Evolutionary conservation across 1,140 invertebrate genomes (phyloP).

Genomic region (Plodia interpunctella): DNA sequence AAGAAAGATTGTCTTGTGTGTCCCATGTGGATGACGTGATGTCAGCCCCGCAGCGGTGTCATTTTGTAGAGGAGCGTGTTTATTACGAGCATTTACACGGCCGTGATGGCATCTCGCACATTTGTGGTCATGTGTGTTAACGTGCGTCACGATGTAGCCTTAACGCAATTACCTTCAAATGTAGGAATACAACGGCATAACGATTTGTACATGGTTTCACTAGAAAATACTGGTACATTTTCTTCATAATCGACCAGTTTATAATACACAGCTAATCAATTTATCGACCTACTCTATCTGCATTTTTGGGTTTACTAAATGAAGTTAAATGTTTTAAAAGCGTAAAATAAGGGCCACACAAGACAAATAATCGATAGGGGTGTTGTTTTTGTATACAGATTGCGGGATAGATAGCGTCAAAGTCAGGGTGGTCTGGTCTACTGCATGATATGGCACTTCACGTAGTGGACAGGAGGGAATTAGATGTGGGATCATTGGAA

Average conservation of each 20-base stretch:
- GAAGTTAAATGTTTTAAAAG: background rate
- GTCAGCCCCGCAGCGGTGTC: conserved; percentile 29
- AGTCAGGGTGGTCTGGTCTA: conserved; percentile 1
- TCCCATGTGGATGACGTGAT: conserved; percentile 9
- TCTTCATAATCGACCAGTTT: too few relatives aligned
- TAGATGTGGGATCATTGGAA: too few relatives aligned
- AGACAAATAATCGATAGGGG: conserved; percentile 6
- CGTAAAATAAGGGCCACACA: conserved; percentile 6
- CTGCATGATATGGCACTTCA: background rate
- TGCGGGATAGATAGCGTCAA: background rate
- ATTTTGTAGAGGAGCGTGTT: conserved; percentile 38
- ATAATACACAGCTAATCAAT: too few relatives aligned
- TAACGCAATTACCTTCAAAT: background rate
- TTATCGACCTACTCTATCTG: too few relatives aligned
- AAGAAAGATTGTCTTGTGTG: too few relatives aligned
- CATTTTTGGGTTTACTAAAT: too few relatives aligned
- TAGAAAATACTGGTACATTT: too few relatives aligned
- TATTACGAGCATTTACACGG: conserved; percentile 35
- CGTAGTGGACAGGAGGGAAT: background rate
- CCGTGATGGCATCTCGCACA: conserved; percentile 42
- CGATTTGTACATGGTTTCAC: too few relatives aligned
- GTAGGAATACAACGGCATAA: background rate
- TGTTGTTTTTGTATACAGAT: conserved; percentile 10
- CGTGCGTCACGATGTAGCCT: conserved; percentile 32
- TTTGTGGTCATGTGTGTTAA: conserved; percentile 39